Percentiles rank a stretch among this genome's conserved stretches.
Evolutionary conservation across 2,113 vertebrate genomes (phyloP).

Genomic region (Charina bottae): DNA sequence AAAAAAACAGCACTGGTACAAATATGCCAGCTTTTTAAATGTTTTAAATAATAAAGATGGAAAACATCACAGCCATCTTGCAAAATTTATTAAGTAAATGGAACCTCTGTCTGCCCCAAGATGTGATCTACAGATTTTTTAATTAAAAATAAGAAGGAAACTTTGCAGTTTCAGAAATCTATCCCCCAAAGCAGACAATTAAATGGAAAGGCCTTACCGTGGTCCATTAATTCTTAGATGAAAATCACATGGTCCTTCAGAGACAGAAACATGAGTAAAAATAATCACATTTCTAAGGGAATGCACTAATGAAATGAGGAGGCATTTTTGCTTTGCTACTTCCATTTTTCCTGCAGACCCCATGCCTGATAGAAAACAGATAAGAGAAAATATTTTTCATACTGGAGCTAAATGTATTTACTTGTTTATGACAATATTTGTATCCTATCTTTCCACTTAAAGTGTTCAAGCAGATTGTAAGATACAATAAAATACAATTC

Average conservation of each 20-base stretch:
- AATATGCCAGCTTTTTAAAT: background rate
- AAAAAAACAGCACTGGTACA: background rate
- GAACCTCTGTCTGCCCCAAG: background rate
- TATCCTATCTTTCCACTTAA: background rate
- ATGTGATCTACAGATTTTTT: background rate
- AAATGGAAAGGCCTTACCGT: background rate
- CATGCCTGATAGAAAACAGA: background rate
- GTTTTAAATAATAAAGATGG: background rate
- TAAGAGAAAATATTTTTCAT: background rate
- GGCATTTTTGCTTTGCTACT: background rate
- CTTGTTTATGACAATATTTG: background rate
- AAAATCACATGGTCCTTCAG: background rate
- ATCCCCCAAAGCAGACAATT: background rate
- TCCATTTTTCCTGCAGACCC: background rate
- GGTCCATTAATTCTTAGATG: background rate
- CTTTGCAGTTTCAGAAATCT: background rate
- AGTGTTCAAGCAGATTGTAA: background rate
- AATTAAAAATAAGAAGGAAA: slow-evolving; percentile 1
- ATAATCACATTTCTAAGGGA: background rate
- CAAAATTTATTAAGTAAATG: background rate
- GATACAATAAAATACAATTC: background rate
- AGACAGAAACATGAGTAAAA: background rate
- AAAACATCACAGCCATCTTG: background rate
- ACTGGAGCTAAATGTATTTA: background rate
- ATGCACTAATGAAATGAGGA: background rate